These are phyloP conservation scores for Taenaris catops DNA, from an alignment of 2,888 invertebrate genomes.

Conservation along the genomic window DNA sequence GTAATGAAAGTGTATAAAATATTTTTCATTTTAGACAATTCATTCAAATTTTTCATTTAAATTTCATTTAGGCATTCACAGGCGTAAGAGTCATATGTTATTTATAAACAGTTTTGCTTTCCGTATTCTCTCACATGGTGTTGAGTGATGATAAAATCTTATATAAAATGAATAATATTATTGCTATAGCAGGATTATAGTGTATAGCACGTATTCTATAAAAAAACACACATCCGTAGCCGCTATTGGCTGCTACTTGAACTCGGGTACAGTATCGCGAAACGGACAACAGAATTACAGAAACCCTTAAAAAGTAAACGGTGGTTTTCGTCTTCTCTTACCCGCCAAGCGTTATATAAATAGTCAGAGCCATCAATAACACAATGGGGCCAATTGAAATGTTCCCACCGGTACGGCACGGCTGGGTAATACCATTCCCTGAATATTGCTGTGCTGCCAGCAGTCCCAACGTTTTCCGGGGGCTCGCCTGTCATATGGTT, in stretches of 20 bases:
- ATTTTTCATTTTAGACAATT: too few relatives aligned
- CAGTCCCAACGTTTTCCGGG: constrained; percentile 78
- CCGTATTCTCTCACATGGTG: too few relatives aligned
- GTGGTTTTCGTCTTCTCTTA: constrained; percentile 32
- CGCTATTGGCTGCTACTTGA: too few relatives aligned
- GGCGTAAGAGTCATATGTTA: too few relatives aligned
- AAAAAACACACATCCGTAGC: neutral
- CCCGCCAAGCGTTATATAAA: constrained; percentile 76
- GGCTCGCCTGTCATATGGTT: constrained; percentile 90
- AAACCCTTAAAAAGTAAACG: neutral
- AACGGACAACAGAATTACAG: too few relatives aligned
- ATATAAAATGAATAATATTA: too few relatives aligned
- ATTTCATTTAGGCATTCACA: too few relatives aligned
- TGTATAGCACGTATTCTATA: neutral
- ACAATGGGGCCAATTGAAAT: constrained; percentile 85
- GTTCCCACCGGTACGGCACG: constrained; percentile 81
- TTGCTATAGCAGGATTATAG: neutral
- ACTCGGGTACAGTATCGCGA: too few relatives aligned
- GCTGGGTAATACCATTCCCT: constrained; percentile 76
- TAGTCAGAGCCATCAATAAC: constrained; percentile 84
- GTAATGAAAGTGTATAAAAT: too few relatives aligned
- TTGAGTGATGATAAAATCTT: too few relatives aligned
- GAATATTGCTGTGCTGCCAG: constrained; percentile 79
- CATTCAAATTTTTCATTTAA: too few relatives aligned
- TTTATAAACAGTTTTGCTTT: too few relatives aligned